Evolutionary conservation across 2,888 invertebrate genomes (phyloP), one percentile per base, ranked within the genome.

Genomic region (Ptilodon capucinus): DNA sequence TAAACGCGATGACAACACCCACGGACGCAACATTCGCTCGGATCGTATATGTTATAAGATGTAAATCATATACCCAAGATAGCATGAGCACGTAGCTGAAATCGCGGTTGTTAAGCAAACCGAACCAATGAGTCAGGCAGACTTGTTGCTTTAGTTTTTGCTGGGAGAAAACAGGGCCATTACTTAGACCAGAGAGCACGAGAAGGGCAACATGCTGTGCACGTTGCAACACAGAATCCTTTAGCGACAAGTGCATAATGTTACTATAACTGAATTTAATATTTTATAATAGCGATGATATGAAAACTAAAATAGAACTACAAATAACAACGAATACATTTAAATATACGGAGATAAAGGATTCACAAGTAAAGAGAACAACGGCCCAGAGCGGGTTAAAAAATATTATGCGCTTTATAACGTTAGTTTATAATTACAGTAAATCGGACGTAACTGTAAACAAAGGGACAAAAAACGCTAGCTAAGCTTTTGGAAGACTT

Each of bases 111-210:
- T 60, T 57, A 48, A 67, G 63, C 57, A 62, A 68, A 68, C 60
- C 54, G 55, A 64, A 48, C 46, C 59, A 55, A 64, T 77, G 77
- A 76, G 56, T 77, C 77, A 78, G 47, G 54, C 43, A 42, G 51
- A 71, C 73, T 74, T 70, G 74, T 74, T 72, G 71, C 71, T 68
- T 68, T 57, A 59, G 53, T 71, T 74, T 71, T 71, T 68, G 64
- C 60, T 62, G 36, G 46, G 62, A 65, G 64, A 69, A 65, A 67
- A 72, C 67, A 66, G 57, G 63, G 59, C 58, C 54, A 58, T 56
- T 54, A 66, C 54, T 60, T 54, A 57, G 57, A 60, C 49, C 52
- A 58, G 46, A 60, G 54, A 54, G 42, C 56, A 53, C 42, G 44
- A 53, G 47, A 58, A 48, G 54, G 40, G 32, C 42, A 44, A 54